A percentile compares a stretch with the other conserved stretches of the same genome.
Evolutionary conservation across 1,140 invertebrate species (phyloP).

Genomic region (Phymorhynchus buccinoides): DNA sequence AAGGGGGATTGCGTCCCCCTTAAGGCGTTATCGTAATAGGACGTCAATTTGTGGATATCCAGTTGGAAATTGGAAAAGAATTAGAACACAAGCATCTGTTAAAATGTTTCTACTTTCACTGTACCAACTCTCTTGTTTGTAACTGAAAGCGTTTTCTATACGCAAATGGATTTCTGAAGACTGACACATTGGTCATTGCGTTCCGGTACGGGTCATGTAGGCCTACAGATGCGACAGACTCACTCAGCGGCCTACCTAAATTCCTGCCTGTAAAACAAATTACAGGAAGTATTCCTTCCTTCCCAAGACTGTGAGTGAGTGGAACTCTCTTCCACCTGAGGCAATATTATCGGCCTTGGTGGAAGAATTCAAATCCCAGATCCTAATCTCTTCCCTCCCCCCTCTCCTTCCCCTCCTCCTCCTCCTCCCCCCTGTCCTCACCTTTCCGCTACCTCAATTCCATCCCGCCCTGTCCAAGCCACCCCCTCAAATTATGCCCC

Average conservation of each 20-base stretch:
- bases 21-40: too few species aligned
- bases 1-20: too few species aligned
- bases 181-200: too few species aligned
- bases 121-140: too few species aligned
- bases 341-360: not conserved
- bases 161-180: too few species aligned
- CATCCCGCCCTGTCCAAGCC: not conserved
- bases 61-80: too few species aligned
- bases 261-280: too few species aligned
- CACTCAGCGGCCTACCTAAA: not conserved
- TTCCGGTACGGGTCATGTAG: too few species aligned
- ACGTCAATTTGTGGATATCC: too few species aligned
- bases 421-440: conserved; percentile 13
- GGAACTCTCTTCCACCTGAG: not conserved
- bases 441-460: not conserved
- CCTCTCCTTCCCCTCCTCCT: not conserved
- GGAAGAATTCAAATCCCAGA: not conserved
- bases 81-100: too few species aligned
- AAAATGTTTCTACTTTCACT: too few species aligned
- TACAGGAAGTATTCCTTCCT: not conserved
- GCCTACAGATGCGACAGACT: not conserved
- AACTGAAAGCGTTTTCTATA: too few species aligned
- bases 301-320: not conserved
- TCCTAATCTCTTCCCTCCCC: not conserved
- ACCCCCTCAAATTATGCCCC: not conserved